Evolutionary conservation across 2,888 invertebrate genomes (phyloP), one percentile per base, ranked within the genome.

Genomic region (Dicranocentrus wangi): DNA sequence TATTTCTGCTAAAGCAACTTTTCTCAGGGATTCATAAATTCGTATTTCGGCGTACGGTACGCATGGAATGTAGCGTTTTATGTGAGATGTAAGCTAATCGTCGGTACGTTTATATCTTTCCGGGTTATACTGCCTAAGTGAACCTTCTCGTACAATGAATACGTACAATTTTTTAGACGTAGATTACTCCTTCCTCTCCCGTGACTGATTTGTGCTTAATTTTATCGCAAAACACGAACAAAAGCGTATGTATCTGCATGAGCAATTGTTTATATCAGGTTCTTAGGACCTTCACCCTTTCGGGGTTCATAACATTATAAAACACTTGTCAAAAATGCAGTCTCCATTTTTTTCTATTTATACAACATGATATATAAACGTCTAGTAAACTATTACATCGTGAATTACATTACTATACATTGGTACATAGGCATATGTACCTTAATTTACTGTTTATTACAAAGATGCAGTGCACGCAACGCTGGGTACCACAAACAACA

Each of bases 131-230:
- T 25, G 42, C 28, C 61, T 23, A 43, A 61, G 72, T 43, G 72
- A 61, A 72, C 47, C 47, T 58, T 39, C 70, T 55, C 55, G 27
- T 61, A 61, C 27, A 60, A 42, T 25, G 32, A n/a, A 39, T 42
- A 32, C 15, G 0, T 27, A 19, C 51, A 19, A 43, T 51, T 51
- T 51, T 51, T 19, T 17, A 71, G 42, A 39, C 39, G 61, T 7
- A 58, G 72, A 72, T 72, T 61, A 72, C 47, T 21, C 19, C 72
- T 72, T 72, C 72, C 72, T 61, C 61, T 72, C 72, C 32, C 72
- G 61, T 61, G 53, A 55, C 70, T 58, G 70, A 71, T 71, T 71
- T 60, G 70, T 28, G 43, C 72, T 28, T 60, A 61, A 61, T 27
- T 43, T n/a, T 60, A 28, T 27, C n/a, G 13, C n/a, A 2, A 17